These are phyloP conservation scores for Malurus splendens DNA, from an alignment of 2,797 vertebrate genomes.

Conservation along the genomic window DNA sequence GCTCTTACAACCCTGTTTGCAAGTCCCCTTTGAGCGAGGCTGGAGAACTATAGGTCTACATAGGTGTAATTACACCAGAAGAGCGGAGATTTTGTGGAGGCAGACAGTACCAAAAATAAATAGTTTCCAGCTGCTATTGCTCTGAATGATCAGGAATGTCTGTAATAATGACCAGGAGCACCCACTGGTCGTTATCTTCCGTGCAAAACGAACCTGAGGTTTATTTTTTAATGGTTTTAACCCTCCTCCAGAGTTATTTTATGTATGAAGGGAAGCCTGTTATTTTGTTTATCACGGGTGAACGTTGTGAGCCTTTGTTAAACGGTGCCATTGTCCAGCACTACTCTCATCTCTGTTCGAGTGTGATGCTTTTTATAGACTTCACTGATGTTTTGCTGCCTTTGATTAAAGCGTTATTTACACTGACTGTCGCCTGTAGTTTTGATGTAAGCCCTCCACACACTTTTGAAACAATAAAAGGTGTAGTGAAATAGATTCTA, in stretches of 20 bases:
- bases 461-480: slow-evolving; percentile 69
- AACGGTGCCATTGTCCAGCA: slow-evolving; percentile 53
- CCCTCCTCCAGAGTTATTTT: background rate
- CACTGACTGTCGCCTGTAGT: slow-evolving; percentile 68
- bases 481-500: slow-evolving; percentile 57
- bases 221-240: background rate
- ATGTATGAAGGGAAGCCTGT: background rate
- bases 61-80: background rate
- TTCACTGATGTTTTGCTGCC: slow-evolving; percentile 64
- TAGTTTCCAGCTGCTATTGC: slow-evolving; percentile 35
- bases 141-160: slow-evolving; percentile 1
- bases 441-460: slow-evolving; percentile 66
- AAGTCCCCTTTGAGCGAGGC: slow-evolving; percentile 39
- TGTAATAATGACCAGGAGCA: background rate
- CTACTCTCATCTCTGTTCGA: slow-evolving; percentile 52
- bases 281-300: background rate
- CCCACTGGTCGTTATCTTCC: slow-evolving; percentile 4
- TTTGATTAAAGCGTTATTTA: slow-evolving; percentile 76
- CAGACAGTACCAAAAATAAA: slow-evolving; percentile 25
- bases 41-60: background rate
- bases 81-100: background rate
- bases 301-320: slow-evolving; percentile 63
- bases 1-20: slow-evolving; percentile 13
- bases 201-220: background rate
- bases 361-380: slow-evolving; percentile 64